Base-by-base conservation (phyloP, 2,113 vertebrate genomes). In the Pollimyrus isidori region DNA sequence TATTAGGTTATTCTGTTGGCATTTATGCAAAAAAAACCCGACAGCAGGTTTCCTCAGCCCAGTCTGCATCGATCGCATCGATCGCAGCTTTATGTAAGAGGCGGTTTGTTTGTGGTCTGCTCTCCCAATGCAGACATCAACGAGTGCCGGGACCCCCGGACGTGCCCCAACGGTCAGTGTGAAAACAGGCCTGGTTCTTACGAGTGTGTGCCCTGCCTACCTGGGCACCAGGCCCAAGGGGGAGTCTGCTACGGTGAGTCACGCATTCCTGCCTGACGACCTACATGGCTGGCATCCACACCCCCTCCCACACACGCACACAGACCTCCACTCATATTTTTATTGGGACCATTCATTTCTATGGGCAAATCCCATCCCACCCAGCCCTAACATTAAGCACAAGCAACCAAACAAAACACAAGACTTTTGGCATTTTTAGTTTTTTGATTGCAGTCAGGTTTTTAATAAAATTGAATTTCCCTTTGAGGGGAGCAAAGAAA, bases 101-200 rank as follows among this genome's bases (percentile, higher is more conserved):
- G 69, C 5, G 35, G 11, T 17, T 1, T 76, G 30, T 30, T 17
- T 76, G 69, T 76, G 69, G n/a, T 84, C 73, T 1, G 42, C 9
- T 83, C 35, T 80, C 62, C 89, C 53, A 0, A 90, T 93, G 3
- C 92, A 98, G 97, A 98, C 90, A 94, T 98, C 23, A 96, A 98
- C 53, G 97, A 98, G 92, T 98, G 97, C 92, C 93, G 95, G 88
- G 95, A 95, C 52, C 95, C 96, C 0, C 91, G 93, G 83, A 91
- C 94, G 13, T 98, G 97, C 89, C 96, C 97, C 0, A 94, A 93
- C 2, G 95, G 95, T 91, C 95, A 96, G 91, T 98, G 97, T 94
- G 97, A 97, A 92, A 98, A 98, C 95, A 96, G 94, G 1, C 94
- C 94, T 0, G 97, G 97, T 53, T 97, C 96, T 9, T 97, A 96